These are phyloP conservation scores for Charina bottae DNA, from an alignment of 2,113 vertebrate genomes.

Conservation along the genomic window DNA sequence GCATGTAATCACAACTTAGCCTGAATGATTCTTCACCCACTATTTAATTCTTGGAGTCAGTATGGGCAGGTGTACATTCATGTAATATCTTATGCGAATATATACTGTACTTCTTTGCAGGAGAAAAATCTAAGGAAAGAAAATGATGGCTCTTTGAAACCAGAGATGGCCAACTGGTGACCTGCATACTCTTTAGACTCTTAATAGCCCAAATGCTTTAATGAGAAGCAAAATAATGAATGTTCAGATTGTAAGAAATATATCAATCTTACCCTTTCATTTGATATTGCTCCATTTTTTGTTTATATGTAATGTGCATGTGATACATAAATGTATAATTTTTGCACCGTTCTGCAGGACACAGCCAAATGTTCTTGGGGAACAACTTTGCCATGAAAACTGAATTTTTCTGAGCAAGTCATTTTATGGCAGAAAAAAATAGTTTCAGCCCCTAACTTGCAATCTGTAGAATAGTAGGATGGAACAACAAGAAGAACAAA, in stretches of 20 bases:
- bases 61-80: not conserved
- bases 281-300: not conserved
- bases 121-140: conserved; percentile 14
- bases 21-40: not conserved
- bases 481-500: not conserved
- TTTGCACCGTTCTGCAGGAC: not conserved
- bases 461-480: not conserved
- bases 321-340: not conserved
- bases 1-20: not conserved
- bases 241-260: not conserved
- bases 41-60: conserved; percentile 33
- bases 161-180: not conserved
- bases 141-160: not conserved
- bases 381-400: not conserved
- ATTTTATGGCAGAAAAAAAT: not conserved
- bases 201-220: not conserved
- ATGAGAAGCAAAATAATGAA: not conserved
- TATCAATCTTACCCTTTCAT: not conserved
- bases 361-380: not conserved
- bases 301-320: not conserved
- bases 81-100: not conserved
- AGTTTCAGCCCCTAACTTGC: not conserved
- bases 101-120: conserved; percentile 34
- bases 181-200: not conserved
- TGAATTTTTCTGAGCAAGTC: not conserved